phyloP scores from a whole-genome alignment of 2,888 invertebrate genomes.

The Slavum lentiscoides region DNA sequence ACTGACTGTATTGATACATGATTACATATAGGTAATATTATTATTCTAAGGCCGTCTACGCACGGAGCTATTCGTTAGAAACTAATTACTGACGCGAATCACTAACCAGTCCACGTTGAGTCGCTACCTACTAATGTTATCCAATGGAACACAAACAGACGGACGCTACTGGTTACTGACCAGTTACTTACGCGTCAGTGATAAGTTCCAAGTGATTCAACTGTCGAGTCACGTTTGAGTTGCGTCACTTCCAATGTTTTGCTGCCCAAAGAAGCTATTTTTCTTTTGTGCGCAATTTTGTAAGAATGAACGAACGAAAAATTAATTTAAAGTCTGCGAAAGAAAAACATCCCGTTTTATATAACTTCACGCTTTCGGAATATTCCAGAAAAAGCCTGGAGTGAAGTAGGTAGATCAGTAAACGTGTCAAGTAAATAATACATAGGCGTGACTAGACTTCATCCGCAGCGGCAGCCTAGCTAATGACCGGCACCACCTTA shows the following conservation, averaged over 20 bases:
- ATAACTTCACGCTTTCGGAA: slow-evolving; percentile 48
- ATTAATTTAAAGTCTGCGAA: slow-evolving; percentile 50
- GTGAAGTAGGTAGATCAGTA: neutral
- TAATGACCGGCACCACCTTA: too few relatives aligned
- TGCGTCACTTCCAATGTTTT: neutral
- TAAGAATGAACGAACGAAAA: slow-evolving; percentile 11
- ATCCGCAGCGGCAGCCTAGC: too few relatives aligned
- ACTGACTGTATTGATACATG: too few relatives aligned
- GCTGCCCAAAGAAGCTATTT: neutral
- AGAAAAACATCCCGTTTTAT: slow-evolving; percentile 49
- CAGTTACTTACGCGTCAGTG: slow-evolving; percentile 10
- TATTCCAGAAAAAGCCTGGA: slow-evolving; percentile 53
- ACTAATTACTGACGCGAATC: slow-evolving; percentile 12
- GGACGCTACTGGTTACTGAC: slow-evolving; percentile 10
- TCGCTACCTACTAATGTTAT: neutral
- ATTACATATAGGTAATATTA: too few relatives aligned
- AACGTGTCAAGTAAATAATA: neutral
- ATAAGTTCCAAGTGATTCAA: slow-evolving; percentile 15
- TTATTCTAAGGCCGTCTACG: slow-evolving; percentile 8
- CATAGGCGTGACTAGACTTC: too few relatives aligned
- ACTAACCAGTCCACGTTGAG: slow-evolving; percentile 11
- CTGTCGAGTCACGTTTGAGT: too few relatives aligned
- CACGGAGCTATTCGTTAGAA: slow-evolving; percentile 13
- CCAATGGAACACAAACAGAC: slow-evolving; percentile 6
- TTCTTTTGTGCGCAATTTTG: neutral